Conservation (phyloP, 2,888 invertebrate species). For the Pseudanteris insignis region DNA sequence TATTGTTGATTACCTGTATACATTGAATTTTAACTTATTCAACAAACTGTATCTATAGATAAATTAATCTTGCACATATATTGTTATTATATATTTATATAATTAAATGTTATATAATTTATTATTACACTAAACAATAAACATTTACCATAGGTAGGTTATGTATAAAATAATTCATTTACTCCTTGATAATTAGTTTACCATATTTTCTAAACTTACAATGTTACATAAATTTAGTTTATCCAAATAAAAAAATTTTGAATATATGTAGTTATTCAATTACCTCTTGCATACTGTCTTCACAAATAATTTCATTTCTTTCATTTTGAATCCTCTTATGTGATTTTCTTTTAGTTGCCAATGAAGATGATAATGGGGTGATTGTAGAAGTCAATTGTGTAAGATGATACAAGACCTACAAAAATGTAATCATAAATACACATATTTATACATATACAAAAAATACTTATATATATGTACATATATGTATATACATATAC, state of each 20-base stretch:
- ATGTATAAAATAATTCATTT: too few species aligned
- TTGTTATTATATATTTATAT: constrained; percentile 2
- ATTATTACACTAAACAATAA: too few species aligned
- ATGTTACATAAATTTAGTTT: too few species aligned
- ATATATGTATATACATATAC: too few species aligned
- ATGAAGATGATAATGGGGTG: constrained; percentile 54
- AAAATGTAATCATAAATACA: constrained; percentile 3
- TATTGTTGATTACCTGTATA: constrained; percentile 54
- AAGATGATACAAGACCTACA: constrained; percentile 62
- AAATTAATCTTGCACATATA: neutral
- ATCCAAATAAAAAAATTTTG: too few species aligned
- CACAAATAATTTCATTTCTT: constrained; percentile 50
- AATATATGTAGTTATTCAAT: too few species aligned
- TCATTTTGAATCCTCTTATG: constrained; percentile 47
- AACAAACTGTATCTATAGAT: too few species aligned
- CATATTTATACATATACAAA: neutral
- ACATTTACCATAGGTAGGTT: too few species aligned
- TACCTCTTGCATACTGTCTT: constrained; percentile 56
- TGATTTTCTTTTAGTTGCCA: constrained; percentile 51
- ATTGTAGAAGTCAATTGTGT: constrained; percentile 59
- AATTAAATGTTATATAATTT: neutral
- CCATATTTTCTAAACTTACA: too few species aligned
- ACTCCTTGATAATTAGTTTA: too few species aligned
- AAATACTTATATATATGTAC: too few species aligned
- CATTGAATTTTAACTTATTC: too few species aligned